Evolutionary conservation across 2,797 vertebrate species (phyloP).

Genomic region (Corythornis leucogaster): DNA sequence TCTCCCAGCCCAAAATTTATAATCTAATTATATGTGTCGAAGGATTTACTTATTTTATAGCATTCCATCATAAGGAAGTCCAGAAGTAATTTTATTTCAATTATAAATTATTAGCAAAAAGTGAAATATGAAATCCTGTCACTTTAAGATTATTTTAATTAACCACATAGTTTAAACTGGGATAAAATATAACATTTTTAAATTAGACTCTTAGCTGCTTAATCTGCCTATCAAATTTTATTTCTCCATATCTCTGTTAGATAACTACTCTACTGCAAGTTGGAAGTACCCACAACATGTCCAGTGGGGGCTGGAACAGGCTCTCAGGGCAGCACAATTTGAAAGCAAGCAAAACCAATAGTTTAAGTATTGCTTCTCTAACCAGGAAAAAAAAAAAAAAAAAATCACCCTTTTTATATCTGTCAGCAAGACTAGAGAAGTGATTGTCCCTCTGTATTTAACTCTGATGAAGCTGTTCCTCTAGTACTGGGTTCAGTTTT

Average conservation of each 20-base stretch:
- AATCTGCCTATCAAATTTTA: neutral
- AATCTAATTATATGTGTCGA: neutral
- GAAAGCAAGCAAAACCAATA: neutral
- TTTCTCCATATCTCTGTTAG: neutral
- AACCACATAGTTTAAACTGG: neutral
- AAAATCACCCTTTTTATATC: neutral
- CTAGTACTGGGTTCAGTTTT: too few relatives aligned
- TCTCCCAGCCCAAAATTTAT: neutral
- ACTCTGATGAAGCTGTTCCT: too few relatives aligned
- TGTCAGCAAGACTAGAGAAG: neutral
- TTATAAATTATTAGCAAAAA: slow-evolving; percentile 3
- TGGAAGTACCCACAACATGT: neutral
- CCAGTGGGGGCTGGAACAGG: neutral
- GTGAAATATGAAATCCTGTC: neutral
- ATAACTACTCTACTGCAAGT: neutral
- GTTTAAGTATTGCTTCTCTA: neutral
- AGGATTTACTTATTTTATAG: neutral
- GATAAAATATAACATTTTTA: neutral
- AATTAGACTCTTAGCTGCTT: neutral
- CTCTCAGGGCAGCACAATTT: neutral
- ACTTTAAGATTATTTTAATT: neutral
- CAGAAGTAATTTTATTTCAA: slow-evolving; percentile 19
- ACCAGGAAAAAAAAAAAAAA: neutral
- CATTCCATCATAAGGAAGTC: neutral
- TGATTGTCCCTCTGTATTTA: too few relatives aligned